Evolutionary conservation across 2,113 vertebrate genomes (phyloP).

Genomic region (Epinephelus fuscoguttatus): DNA sequence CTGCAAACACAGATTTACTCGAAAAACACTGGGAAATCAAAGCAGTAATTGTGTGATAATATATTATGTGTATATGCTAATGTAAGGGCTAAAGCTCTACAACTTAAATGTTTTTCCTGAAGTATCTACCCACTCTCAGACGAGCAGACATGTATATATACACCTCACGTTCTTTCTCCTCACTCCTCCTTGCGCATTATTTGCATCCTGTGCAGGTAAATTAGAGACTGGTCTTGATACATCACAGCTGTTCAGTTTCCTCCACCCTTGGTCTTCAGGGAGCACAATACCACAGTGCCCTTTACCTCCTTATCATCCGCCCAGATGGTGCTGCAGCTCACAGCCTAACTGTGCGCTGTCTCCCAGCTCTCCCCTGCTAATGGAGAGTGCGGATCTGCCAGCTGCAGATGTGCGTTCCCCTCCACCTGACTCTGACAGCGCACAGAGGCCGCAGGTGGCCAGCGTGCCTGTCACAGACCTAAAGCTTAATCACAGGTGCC

Average conservation of each 20-base stretch:
- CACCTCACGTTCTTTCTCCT: background rate
- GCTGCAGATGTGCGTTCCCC: background rate
- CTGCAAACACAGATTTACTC: background rate
- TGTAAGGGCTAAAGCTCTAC: background rate
- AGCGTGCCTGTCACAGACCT: slow-evolving; percentile 5
- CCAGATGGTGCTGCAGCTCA: slow-evolving; percentile 24
- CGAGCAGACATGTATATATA: too few species aligned
- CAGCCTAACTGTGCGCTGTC: slow-evolving; percentile 13
- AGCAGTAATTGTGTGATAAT: too few species aligned
- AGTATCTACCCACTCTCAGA: background rate
- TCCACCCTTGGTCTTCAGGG: background rate
- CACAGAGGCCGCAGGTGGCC: slow-evolving; percentile 31
- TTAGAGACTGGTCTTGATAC: slow-evolving; percentile 6
- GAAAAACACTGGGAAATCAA: too few species aligned
- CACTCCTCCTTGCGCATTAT: background rate
- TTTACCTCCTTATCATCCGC: slow-evolving; percentile 50
- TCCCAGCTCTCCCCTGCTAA: slow-evolving; percentile 8
- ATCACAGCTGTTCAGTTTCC: slow-evolving; percentile 21
- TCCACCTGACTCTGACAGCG: slow-evolving; percentile 29
- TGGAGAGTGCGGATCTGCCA: slow-evolving; percentile 21
- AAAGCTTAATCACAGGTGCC: slow-evolving; percentile 34
- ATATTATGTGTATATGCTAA: too few species aligned
- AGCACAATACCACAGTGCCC: slow-evolving; percentile 20
- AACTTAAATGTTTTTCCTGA: background rate
- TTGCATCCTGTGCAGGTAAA: background rate